phyloP scores from a whole-genome alignment of 92 coral and sea anemone genomes.

The Palythoa caribaeorum region DNA sequence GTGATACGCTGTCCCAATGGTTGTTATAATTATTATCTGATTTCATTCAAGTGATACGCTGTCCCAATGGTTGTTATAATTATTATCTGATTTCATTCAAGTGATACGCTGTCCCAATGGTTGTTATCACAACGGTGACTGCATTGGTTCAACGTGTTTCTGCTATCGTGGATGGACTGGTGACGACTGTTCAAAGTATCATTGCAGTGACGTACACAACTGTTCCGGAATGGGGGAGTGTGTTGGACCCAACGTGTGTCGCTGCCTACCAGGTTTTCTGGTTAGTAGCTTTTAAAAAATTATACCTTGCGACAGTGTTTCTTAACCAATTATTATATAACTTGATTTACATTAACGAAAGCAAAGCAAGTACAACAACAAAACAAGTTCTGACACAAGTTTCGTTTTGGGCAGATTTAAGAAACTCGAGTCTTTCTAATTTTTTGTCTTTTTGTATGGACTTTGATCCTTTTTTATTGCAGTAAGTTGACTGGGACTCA shows the following conservation, averaged over 20 bases:
- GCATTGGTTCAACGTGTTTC: constrained; percentile 76
- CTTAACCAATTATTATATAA: too few relatives aligned
- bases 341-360: too few relatives aligned
- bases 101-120: constrained; percentile 82
- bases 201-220: constrained; percentile 71
- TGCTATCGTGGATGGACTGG: constrained; percentile 84
- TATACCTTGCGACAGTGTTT: neutral
- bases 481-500: too few relatives aligned
- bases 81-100: neutral
- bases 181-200: constrained; percentile 70
- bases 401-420: too few relatives aligned
- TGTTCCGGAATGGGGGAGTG: constrained; percentile 75
- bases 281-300: constrained; percentile 30
- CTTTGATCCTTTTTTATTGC: too few relatives aligned
- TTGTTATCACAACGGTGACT: constrained; percentile 77
- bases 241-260: constrained; percentile 80
- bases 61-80: too few relatives aligned
- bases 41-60: neutral
- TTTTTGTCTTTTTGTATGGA: too few relatives aligned
- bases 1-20: too few relatives aligned
- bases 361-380: too few relatives aligned
- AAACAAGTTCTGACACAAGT: too few relatives aligned
- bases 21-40: neutral
- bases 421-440: too few relatives aligned
- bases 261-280: constrained; percentile 60